Evolutionary conservation across 2,888 invertebrate genomes (phyloP).

Genomic region (Plebejus anna): DNA sequence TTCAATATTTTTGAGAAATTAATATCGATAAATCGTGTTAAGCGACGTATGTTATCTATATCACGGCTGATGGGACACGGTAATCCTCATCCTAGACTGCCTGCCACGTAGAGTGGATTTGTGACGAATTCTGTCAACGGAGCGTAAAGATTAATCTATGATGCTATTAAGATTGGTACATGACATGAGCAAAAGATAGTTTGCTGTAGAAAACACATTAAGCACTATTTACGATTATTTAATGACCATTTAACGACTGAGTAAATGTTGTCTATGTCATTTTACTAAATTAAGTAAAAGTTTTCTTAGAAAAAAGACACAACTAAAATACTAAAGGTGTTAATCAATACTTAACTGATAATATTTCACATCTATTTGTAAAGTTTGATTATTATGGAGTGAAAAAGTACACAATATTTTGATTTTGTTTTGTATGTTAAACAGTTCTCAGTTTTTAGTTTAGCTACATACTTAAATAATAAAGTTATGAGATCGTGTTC

Average conservation of each 20-base stretch:
- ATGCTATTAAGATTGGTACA: constrained; percentile 42
- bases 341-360: too few relatives aligned
- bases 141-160: constrained; percentile 54
- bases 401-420: too few relatives aligned
- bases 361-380: too few relatives aligned
- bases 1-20: constrained; percentile 32
- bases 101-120: constrained; percentile 58
- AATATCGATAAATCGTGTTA: constrained; percentile 42
- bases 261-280: not conserved
- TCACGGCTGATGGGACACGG: constrained; percentile 50
- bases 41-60: constrained; percentile 51
- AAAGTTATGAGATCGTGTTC: not conserved
- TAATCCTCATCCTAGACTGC: constrained; percentile 59
- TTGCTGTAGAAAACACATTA: not conserved
- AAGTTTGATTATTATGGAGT: too few relatives aligned
- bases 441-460: too few relatives aligned
- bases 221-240: not conserved
- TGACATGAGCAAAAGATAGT: not conserved
- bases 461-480: not conserved
- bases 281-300: not conserved
- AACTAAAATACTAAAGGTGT: not conserved
- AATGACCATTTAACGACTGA: not conserved
- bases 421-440: too few relatives aligned
- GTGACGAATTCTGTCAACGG: constrained; percentile 51
- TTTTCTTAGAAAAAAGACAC: not conserved